Evolutionary conservation across 2,113 vertebrate genomes (phyloP).

Genomic region (Tricholaema leucomelas): DNA sequence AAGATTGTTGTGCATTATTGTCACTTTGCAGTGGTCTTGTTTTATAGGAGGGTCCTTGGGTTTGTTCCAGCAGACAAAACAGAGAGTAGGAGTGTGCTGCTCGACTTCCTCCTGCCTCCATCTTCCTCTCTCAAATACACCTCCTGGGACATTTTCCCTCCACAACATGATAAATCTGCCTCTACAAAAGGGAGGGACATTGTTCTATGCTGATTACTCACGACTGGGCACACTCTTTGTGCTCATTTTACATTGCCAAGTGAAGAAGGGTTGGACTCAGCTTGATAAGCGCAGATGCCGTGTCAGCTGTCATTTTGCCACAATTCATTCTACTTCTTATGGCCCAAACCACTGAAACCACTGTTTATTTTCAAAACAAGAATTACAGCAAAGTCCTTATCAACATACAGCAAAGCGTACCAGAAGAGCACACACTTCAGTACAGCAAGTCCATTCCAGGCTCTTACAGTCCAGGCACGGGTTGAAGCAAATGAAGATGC

Average conservation of each 20-base stretch:
- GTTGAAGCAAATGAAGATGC: neutral
- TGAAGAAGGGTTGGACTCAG: neutral
- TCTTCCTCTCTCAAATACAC: neutral
- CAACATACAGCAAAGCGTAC: neutral
- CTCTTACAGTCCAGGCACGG: neutral
- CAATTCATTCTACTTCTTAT: neutral
- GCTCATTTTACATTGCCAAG: neutral
- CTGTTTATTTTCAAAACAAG: neutral
- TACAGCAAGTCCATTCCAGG: neutral
- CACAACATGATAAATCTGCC: neutral
- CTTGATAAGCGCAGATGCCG: conserved; percentile 9
- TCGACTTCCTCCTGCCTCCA: accelerated
- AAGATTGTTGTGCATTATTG: neutral
- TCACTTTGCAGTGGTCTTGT: neutral
- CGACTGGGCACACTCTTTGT: neutral
- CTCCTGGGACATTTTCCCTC: neutral
- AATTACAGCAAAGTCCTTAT: neutral
- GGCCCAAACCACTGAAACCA: neutral
- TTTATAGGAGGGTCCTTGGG: neutral
- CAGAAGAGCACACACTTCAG: neutral
- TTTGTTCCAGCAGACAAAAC: neutral
- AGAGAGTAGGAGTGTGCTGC: neutral
- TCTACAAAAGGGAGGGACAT: neutral
- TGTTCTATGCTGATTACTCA: neutral
- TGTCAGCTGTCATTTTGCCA: neutral